Conservation (phyloP, 2,888 invertebrate genomes). For the Trissolcus brochymenae region DNA sequence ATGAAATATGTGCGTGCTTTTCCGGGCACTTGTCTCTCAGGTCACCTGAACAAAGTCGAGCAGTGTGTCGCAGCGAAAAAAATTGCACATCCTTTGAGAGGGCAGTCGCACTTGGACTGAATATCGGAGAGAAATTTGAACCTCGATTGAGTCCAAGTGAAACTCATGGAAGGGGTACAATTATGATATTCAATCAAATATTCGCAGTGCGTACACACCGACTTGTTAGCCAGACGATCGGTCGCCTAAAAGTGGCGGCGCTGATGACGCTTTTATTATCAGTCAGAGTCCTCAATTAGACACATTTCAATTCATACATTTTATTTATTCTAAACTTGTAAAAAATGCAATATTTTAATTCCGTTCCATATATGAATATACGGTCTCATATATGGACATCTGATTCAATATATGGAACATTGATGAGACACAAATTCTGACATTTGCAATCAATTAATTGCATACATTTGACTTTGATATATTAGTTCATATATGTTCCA, state of each 20-base stretch:
- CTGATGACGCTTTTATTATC: neutral
- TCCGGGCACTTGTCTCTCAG: neutral
- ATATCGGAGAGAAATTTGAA: conserved; percentile 55
- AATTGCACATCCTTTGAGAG: conserved; percentile 29
- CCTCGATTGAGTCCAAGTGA: conserved; percentile 35
- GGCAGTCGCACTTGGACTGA: conserved; percentile 27
- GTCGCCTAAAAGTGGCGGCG: neutral
- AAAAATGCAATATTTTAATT: no score
- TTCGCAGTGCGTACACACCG: conserved; percentile 59
- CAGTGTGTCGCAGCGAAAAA: conserved; percentile 22
- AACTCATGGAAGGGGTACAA: conserved; percentile 23
- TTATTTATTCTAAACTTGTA: no score
- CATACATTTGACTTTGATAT: no score
- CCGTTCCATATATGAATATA: no score
- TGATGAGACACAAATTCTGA: no score
- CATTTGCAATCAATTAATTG: no score
- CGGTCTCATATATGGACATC: no score
- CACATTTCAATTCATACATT: no score
- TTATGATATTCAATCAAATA: conserved; percentile 55
- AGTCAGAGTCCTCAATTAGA: neutral
- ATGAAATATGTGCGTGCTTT: no score
- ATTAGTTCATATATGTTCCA: no score
- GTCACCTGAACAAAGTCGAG: conserved; percentile 21
- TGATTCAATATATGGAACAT: no score
- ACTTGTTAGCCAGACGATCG: conserved; percentile 65